Evolutionary conservation across 1,140 invertebrate genomes (phyloP), one percentile per base, ranked within the genome.

Genomic region (Kradibia gibbosae): DNA sequence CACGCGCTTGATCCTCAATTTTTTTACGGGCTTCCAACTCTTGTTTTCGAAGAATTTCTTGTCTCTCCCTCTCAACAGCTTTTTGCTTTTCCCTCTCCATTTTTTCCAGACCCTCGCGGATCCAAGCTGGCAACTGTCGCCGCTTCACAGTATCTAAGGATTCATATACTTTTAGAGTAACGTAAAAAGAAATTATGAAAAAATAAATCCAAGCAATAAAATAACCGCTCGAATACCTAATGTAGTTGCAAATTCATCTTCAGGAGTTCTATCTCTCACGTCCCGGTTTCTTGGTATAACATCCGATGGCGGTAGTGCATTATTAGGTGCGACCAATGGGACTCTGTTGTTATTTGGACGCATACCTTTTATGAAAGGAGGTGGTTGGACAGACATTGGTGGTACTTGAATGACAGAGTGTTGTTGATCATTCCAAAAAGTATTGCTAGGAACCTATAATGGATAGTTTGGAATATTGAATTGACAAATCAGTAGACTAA

Each of bases 71-170:
- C 88, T 98, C 96, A 82, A 97, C 91, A 85, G 97, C 96, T 86
- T 95, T 97, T 86, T 95, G 94, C 90, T 99, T 99, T 85, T 99
- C 98, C 71, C 96, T 92, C 91, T 99, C 98, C 97, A 99, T 99
- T 92, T 99, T 99, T 89, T 99, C 98, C 80, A 99, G 91, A 50
- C 98, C 97, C 92, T 98, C 97, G 86, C 97, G 92, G 82, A 99
- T 99, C 98, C 98, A 99, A 8, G 96, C 96, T 65, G 98, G 98
- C 36, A 99, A 93, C 86, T 96, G 95, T 88, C 97, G 95, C 48
- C 97, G 92, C 90, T 98, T 98, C 39, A 95, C 96, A 36, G 97
- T 97, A 93, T 99, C 98, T 92, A 93, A 87, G 79, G 1, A 17
- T 53, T 28, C 73, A 73, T 48, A 70, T 11, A 0, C n/a, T n/a